These are phyloP conservation scores for Gryllus longicercus DNA, from an alignment of 2,888 invertebrate species.

Conservation along the genomic window DNA sequence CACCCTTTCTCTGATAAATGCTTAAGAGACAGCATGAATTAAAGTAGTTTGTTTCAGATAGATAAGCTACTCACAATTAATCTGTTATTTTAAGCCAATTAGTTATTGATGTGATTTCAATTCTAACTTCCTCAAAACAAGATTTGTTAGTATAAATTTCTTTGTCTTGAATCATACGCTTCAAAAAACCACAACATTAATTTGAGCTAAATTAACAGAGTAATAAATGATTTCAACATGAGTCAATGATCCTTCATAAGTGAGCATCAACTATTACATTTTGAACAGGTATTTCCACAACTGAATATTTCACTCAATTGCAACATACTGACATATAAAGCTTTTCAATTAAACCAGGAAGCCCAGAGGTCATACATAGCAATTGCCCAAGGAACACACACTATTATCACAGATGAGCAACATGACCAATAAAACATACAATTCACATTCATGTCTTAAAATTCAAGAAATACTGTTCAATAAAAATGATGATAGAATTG, in stretches of 20 bases:
- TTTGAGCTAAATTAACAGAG: background rate
- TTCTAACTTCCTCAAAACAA: conserved; percentile 33
- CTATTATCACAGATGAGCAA: too few species aligned
- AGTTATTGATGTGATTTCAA: background rate
- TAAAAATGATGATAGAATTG: too few species aligned
- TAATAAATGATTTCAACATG: conserved; percentile 24
- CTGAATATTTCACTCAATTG: too few species aligned
- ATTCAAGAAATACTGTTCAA: too few species aligned
- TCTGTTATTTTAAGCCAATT: background rate
- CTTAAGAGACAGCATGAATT: too few species aligned
- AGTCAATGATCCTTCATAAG: conserved; percentile 11
- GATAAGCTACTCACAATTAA: background rate
- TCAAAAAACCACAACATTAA: background rate
- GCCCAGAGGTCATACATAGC: too few species aligned
- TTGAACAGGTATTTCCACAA: too few species aligned
- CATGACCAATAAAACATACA: too few species aligned
- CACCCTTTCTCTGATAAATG: background rate
- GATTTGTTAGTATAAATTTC: conserved; percentile 31
- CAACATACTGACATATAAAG: too few species aligned
- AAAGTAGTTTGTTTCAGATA: background rate
- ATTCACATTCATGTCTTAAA: too few species aligned
- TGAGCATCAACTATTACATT: background rate
- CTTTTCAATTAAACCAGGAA: too few species aligned
- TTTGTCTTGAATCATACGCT: conserved; percentile 31
- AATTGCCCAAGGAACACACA: too few species aligned